phyloP scores from a whole-genome alignment of 2,888 invertebrate species.

The Drosophila algonquin region DNA sequence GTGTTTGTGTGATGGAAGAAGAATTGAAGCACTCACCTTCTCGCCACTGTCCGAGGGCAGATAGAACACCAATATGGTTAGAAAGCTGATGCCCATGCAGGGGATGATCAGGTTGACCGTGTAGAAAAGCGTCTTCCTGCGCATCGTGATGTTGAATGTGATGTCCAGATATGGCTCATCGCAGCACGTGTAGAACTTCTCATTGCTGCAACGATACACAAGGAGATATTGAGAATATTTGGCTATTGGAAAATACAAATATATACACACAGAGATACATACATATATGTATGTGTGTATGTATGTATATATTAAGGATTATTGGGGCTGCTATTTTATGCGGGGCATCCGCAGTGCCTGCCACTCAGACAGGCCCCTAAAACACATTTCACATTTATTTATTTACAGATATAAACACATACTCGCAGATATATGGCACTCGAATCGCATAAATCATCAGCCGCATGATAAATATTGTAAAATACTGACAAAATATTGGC shows the following conservation, averaged over 20 bases:
- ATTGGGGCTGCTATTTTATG: constrained; percentile 40
- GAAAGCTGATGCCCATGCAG: constrained; percentile 98
- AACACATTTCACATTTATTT: constrained; percentile 18
- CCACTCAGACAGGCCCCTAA: constrained; percentile 13
- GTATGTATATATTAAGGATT: constrained; percentile 43
- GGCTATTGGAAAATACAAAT: constrained; percentile 9
- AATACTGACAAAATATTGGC: constrained; percentile 47
- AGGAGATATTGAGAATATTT: background rate
- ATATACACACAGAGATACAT: constrained; percentile 16
- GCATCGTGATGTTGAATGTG: constrained; percentile 99
- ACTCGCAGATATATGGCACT: constrained; percentile 27
- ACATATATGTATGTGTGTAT: too few relatives aligned
- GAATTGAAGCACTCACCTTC: constrained; percentile 88
- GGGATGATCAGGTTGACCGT: constrained; percentile 98
- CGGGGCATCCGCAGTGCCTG: constrained; percentile 47
- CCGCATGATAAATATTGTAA: constrained; percentile 65
- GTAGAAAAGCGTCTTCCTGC: constrained; percentile 97
- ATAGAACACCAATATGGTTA: constrained; percentile 98
- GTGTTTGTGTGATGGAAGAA: too few relatives aligned
- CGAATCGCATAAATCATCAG: constrained; percentile 65
- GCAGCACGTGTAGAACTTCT: constrained; percentile 98
- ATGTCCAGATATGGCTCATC: constrained; percentile 97
- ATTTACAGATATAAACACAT: constrained; percentile 26
- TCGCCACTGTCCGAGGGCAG: constrained; percentile 98
- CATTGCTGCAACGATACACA: constrained; percentile 87